Evolutionary conservation across 2,888 invertebrate species (phyloP), one percentile per base, ranked within the genome.

Genomic region (Parapristionchus giblindavisi): DNA sequence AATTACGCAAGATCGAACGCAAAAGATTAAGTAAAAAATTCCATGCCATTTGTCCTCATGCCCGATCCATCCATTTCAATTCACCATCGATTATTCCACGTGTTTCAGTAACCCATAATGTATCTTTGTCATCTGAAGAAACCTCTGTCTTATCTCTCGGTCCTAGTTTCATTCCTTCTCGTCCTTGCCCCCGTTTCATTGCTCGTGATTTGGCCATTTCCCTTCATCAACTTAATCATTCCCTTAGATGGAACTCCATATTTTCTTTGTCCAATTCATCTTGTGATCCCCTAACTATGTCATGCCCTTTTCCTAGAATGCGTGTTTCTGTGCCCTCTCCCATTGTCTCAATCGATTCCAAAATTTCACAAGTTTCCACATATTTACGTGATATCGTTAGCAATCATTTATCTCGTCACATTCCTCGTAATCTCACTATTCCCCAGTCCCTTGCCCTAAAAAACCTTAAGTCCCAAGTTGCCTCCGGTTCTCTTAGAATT

Each of bases 341-440:
- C 48, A 48, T 14, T 21, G 14, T 21, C 21, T 48, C 48, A 14
- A 48, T 21, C 21, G 48, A 48, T 48, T 11, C 48, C 48, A 48
- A 48, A 21, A 21, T 48, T 48, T 21, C 11, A 48, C 21, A 14
- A 21, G 56, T 56, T 56, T 56, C 56, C 11, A 24, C 56, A 24
- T 24, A n/a, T 27, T 24, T 56, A 24, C 56, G 56, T 8, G 56
- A 56, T 24, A 56, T 56, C 27, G 24, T 56, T 56, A 27, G 8
- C 17, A 60, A 60, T 5, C 60, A 60, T n/a, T 32, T 21, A 43
- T 27, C 65, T 65, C 65, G 5, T n/a, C n/a, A n/a, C n/a, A n/a
- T n/a, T n/a, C n/a, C n/a, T n/a, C n/a, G n/a, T n/a, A n/a, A 27
- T 21, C 65, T 14, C 17, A 17, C 2, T 14, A 27, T 27, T 21